Base-by-base conservation (phyloP, 2,888 invertebrate genomes). In the Teleogryllus oceanicus region DNA sequence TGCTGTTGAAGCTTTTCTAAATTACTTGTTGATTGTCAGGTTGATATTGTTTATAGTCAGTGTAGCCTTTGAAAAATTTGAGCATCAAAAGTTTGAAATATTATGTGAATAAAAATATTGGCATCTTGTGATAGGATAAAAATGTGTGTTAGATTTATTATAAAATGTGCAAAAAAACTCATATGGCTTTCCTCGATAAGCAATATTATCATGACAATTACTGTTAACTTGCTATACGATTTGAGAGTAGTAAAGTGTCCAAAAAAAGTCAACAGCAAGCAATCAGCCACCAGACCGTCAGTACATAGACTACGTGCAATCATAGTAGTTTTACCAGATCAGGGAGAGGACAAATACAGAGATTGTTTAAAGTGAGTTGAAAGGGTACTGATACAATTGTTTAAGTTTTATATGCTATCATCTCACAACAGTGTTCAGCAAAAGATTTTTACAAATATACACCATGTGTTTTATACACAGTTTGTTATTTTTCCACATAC, bases 381-480 rank as follows among this genome's bases (percentile, higher is more conserved):
- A 62, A 62, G 62, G 62, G 62, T 62, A 62, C 62, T 62, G 62
- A 13, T 62, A 18, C 62, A 13, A 8, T n/a, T n/a, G n/a, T 62
- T 62, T 62, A 62, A 13, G 13, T 62, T 62, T 62, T 62, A 62
- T 62, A 62, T n/a, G n/a, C n/a, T 18, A 62, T 62, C 62, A 62
- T 18, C 62, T 62, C 62, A 62, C 62, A 62, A 62, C 62, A 62
- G 62, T 62, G 62, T 62, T 62, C 62, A 62, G 13, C 13, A n/a
- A 62, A 62, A n/a, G 62, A 18, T 62, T 62, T 62, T 62, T 62
- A 62, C 62, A 18, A 13, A 62, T 62, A 62, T 77, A 77, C 77
- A 77, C 77, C 20, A 77, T 75, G 16, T 74, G 74, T 49, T 79
- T 16, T 79, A 74, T 62, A 79, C 49, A 74, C 75, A 49, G 50